Conservation (phyloP, 2,113 vertebrate species). For the Apaloderma vittatum region DNA sequence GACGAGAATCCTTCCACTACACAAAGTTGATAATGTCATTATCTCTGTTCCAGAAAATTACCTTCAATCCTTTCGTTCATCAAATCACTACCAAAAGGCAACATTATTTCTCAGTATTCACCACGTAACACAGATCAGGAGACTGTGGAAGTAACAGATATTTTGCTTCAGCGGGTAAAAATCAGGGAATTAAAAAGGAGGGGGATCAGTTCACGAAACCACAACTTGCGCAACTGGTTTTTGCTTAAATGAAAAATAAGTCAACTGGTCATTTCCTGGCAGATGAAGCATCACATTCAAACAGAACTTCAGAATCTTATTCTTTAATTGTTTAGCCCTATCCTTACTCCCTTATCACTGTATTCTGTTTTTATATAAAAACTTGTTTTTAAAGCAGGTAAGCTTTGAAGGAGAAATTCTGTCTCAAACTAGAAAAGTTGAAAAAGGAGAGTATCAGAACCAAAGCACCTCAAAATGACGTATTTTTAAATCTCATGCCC, state of each 20-base stretch:
- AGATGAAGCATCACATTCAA: conserved; percentile 13
- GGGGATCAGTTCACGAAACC: background rate
- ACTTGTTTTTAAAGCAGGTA: background rate
- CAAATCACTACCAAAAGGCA: background rate
- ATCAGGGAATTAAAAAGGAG: background rate
- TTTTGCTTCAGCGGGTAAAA: conserved; percentile 24
- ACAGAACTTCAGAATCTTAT: conserved; percentile 5
- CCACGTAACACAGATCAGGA: background rate
- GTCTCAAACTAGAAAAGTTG: background rate
- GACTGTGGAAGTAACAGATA: background rate
- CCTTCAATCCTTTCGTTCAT: background rate
- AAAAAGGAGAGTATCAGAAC: background rate
- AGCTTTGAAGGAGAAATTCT: background rate
- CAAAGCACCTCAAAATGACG: accelerated
- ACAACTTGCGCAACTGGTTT: conserved; percentile 31
- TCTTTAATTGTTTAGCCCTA: background rate
- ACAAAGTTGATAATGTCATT: background rate
- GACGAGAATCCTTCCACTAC: background rate
- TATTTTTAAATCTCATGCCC: background rate
- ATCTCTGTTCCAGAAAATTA: conserved; percentile 1
- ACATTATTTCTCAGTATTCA: background rate
- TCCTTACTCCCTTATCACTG: background rate
- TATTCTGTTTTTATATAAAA: background rate
- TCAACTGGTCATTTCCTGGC: conserved; percentile 33
- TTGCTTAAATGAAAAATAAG: conserved; percentile 46